Evolutionary conservation across 2,113 vertebrate species (phyloP), one percentile per base, ranked within the genome.

Genomic region (Fregetta grallaria): DNA sequence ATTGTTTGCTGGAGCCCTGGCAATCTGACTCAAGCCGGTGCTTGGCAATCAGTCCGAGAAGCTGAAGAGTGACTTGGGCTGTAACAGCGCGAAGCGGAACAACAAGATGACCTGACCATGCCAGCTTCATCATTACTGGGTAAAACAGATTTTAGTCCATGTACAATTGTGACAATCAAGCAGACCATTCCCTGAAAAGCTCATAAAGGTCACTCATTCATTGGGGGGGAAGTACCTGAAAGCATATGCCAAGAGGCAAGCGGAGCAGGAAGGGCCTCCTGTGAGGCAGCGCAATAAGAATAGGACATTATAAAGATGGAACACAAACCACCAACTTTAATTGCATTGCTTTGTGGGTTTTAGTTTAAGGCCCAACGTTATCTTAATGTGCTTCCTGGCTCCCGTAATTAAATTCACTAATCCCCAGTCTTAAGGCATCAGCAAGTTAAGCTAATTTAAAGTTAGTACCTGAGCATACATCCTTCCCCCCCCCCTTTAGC

Each of bases 361-460:
- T 94, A 93, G 71, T 97, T 90, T 86, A 71, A 87, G 95, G 96
- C 83, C 95, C 88, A 88, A 30, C 9, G 55, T 95, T 98, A 96
- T 97, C 91, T 96, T 75, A 93, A 97, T 85, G 81, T 85, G 42
- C 89, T 98, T 96, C 96, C 94, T 86, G 83, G 59, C 75, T 95
- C 47, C 86, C 73, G 81, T 97, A 93, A 98, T 98, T 97, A 96
- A 95, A 88, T 95, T 82, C 80, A 93, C 92, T 97, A 97, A 97
- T 97, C 96, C 94, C 70, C 96, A 95, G 94, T 95, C 95, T 96
- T 96, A 90, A 96, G 91, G 91, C 92, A 96, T 95, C 96, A 97
- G 88, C 82, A 96, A 97, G 94, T 97, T 93, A 96, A 97, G 96
- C 95, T 97, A 97, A 98, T 97, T 97, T 98, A 85, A 82, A 96